phyloP scores from a whole-genome alignment of 2,113 vertebrate genomes.

The Mus musculus region GRCm39 chr12:49557501-49558000 shows the following conservation, averaged over 20 bases:
- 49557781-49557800: conserved; percentile 97
- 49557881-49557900: conserved; percentile 94
- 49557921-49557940: conserved; percentile 93
- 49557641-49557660: conserved; percentile 96
- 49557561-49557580: conserved; percentile 92
- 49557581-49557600: conserved; percentile 94
- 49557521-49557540: conserved; percentile 92
- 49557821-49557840: conserved; percentile 95
- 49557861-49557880: conserved; percentile 94
- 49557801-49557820: conserved; percentile 94
- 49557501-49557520: conserved; percentile 93
- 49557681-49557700: conserved; percentile 93
- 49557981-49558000: conserved; percentile 94
- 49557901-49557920: conserved; percentile 93
- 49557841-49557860: conserved; percentile 93
- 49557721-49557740: conserved; percentile 95
- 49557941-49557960: conserved; percentile 94
- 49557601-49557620: conserved; percentile 93
- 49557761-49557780: conserved; percentile 95
- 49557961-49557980: conserved; percentile 94
- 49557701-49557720: conserved; percentile 96
- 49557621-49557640: conserved; percentile 91
- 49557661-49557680: conserved; percentile 94
- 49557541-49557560: conserved; percentile 95
- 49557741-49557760: conserved; percentile 95